Evolutionary conservation across 2,113 vertebrate genomes (phyloP), one percentile per base, ranked within the genome.

Genomic region (Vombatus ursinus): DNA sequence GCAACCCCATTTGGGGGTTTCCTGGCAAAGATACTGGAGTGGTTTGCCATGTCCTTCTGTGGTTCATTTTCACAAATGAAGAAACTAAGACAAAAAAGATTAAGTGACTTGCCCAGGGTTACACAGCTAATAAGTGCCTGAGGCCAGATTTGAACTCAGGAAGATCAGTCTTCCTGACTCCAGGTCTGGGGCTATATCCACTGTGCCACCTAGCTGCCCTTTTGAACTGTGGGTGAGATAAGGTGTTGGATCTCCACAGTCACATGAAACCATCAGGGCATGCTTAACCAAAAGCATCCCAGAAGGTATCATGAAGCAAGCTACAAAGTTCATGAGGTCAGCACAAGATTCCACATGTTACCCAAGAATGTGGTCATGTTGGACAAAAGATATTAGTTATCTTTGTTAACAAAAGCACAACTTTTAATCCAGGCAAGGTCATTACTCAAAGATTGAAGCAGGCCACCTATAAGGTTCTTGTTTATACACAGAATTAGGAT

Each of bases 171-270:
- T 61, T 61, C 57, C 28, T 61, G 28, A 61, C 10, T 31, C 28
- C 23, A 54, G 53, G 23, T 25, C 23, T 54, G 23, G 23, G 3
- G 25, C 23, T 54, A 4, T 54, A 25, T 54, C 48, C 48, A 49
- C 48, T 49, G 48, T 49, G 48, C 24, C 53, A 54, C 53, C 24
- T 24, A 54, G 3, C 24, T 54, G 7, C 89, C 89, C 89, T 93
- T 96, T 93, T 93, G 90, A 97, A 92, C 37, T 51, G 24, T 94
- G 93, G 57, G 49, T 96, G 49, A 77, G 94, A 96, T 93, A 94
- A 53, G 57, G 92, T 68, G 57, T 96, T 93, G 54, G 89, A 93
- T 52, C 93, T 89, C n/a, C 47, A 95, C n/a, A 50, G 96, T 95
- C 47, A 48, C 23, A 48, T 51, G n/a, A 90, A 97, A 94, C 77